Base-by-base conservation (phyloP, 2,888 invertebrate genomes). In the Apotomis betuletana region DNA sequence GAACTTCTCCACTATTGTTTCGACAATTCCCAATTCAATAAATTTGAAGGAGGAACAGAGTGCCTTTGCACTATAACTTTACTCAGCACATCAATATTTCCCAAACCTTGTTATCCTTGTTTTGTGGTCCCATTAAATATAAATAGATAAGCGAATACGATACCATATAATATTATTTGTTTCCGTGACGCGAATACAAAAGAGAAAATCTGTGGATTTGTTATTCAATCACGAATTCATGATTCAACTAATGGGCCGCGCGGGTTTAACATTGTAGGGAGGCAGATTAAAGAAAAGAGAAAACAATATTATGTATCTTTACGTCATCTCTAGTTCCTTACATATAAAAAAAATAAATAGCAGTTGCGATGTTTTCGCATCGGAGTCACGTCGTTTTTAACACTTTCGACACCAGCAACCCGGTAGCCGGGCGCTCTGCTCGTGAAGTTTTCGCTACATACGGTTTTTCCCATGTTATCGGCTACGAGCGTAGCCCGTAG, bases 201-300 rank as follows among this genome's bases (percentile, higher is more conserved):
- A 41, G 27, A 60, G 61, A 36, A 41, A 61, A 68, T 68, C 68
- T 54, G 46, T 27, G 54, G 54, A 54, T n/a, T 68, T 61, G 61
- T 60, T 68, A 61, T 68, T 61, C 52, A 54, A 68, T 61, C 68
- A 54, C 61, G 68, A 52, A 44, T 46, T 61, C 68, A 54, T 54
- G 68, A 52, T 46, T 46, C 54, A 65, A 65, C 46, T 65, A 65
- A 55, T 55, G 55, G 65, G 15, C 54, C 44, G 54, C 15, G 15
- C 15, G 54, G 15, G 54, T 64, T 15, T 5, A 52, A 13, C n/a
- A 52, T 52, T 52, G 10, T 54, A 63, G 38, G 5, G 38, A 38
- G 12, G 36, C 46, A 46, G 36, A 64, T 54, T 38, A 54, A 44
- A 15, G 6, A 38, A 54, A 41, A 54, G 38, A 13, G 0, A 49